Base-by-base conservation (phyloP, 2,113 vertebrate species). In the Nyctereutes procyonoides region DNA sequence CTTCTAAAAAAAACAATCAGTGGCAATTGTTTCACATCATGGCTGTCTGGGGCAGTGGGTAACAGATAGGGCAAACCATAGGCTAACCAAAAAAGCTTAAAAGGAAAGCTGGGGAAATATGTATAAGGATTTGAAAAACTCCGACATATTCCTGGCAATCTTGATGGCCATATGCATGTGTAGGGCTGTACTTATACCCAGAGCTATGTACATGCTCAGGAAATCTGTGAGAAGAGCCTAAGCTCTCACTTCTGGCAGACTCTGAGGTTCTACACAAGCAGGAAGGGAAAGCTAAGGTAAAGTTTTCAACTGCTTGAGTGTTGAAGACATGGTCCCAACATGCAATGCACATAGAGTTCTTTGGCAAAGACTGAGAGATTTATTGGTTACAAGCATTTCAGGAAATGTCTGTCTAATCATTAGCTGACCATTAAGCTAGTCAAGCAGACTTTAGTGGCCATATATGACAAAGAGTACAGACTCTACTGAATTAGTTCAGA, bases 11-110 rank as follows among this genome's bases (percentile, higher is more conserved):
- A 91, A 95, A 95, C 30, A 80, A 63, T 62, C 58, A 85, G 28
- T 65, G 55, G 62, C 17, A 96, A 83, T 80, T 95, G 35, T 84
- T 88, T 97, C 85, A 84, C 26, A 93, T 82, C 28, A 67, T 55
- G 62, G 56, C 38, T 90, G 17, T 65, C 51, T 84, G n/a, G 90
- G 73, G 65, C 76, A 93, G 38, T 71, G 63, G n/a, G 51, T 69
- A 96, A 88, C 38, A 79, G 43, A 91, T 88, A n/a, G 38, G 32
- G 67, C 32, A 83, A 96, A 79, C 16, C 73, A 73, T 5, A 91
- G 28, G 13, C 10, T 63, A 95, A 82, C 24, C 53, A 87, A 85
- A 87, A 82, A 82, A 38, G 28, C 2, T 83, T 93, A n/a, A 92
- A 76, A 86, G 83, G 63, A 94, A 93, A 95, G 62, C 1, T 35